Evolutionary conservation across 1,140 invertebrate species (phyloP).

Genomic region (Cotesia chilonis): DNA sequence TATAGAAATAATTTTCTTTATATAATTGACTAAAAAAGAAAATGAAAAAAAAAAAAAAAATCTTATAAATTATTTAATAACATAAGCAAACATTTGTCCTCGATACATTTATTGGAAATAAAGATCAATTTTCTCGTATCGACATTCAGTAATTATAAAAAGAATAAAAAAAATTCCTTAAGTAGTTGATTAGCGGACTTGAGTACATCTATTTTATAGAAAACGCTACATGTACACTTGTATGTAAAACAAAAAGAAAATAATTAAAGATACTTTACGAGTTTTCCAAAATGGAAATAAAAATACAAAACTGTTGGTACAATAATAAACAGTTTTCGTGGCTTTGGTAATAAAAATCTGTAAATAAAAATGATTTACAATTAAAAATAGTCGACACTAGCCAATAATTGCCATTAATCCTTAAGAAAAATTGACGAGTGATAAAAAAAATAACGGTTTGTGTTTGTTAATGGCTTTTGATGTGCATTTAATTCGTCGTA

Average conservation of each 20-base stretch:
- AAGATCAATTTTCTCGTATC: not conserved
- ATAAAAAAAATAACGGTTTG: constrained; percentile 12
- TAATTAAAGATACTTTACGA: constrained; percentile 45
- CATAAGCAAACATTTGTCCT: not conserved
- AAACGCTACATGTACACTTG: not conserved
- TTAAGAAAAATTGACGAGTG: constrained; percentile 3
- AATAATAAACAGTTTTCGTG: not conserved
- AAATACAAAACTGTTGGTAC: constrained; percentile 11
- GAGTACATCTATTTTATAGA: not conserved
- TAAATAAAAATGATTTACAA: constrained; percentile 63
- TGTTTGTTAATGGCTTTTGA: constrained; percentile 6
- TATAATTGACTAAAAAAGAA: constrained; percentile 38
- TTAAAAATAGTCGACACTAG: constrained; percentile 54
- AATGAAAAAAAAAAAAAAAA: constrained; percentile 1
- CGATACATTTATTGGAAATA: constrained; percentile 1
- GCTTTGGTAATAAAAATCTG: constrained; percentile 55
- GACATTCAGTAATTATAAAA: too few relatives aligned
- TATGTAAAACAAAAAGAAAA: not conserved
- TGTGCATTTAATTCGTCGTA: constrained; percentile 8
- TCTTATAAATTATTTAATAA: too few relatives aligned
- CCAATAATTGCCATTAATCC: constrained; percentile 13
- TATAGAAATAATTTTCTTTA: constrained; percentile 42
- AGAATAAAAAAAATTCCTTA: too few relatives aligned
- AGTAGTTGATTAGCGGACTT: not conserved
- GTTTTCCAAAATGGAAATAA: constrained; percentile 24